These are phyloP conservation scores for Eptesicus fuscus DNA, from an alignment of 2,113 vertebrate species.

Conservation along the genomic window DNA sequence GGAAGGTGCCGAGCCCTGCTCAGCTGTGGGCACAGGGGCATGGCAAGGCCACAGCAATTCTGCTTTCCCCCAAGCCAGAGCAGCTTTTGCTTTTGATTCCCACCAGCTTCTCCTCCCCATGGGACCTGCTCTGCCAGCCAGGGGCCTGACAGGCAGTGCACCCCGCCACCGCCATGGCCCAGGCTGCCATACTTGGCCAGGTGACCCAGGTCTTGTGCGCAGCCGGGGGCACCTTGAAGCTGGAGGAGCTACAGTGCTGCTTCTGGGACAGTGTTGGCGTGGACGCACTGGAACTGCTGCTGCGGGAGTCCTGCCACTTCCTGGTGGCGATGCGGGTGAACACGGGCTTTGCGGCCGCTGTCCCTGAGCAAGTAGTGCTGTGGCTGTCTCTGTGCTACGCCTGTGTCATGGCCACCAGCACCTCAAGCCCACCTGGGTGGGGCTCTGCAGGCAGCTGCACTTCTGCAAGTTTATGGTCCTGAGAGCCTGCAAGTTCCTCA, in stretches of 20 bases:
- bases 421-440: slow-evolving; percentile 52
- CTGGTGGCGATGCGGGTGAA: slow-evolving; percentile 48
- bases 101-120: not conserved
- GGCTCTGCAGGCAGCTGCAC: slow-evolving; percentile 77
- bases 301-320: slow-evolving; percentile 67
- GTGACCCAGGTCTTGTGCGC: slow-evolving; percentile 72
- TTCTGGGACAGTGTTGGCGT: not conserved
- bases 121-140: not conserved
- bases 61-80: not conserved
- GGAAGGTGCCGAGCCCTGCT: not conserved
- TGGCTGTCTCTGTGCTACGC: slow-evolving; percentile 75
- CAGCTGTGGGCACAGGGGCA: slow-evolving; percentile 30
- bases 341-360: not conserved
- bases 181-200: no score
- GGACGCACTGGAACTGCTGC: slow-evolving; percentile 49
- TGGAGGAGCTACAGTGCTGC: slow-evolving; percentile 61
- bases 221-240: slow-evolving; percentile 77
- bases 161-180: no score
- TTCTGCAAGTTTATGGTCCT: slow-evolving; percentile 69
- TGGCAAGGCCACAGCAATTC: not conserved
- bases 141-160: no score
- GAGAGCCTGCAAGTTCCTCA: slow-evolving; percentile 72
- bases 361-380: slow-evolving; percentile 59
- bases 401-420: slow-evolving; percentile 72
- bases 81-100: slow-evolving; percentile 76